A percentile compares a stretch with the other conserved stretches of the same genome.
phyloP scores from a whole-genome alignment of 35 echinoderm and acorn worm species.

The Apostichopus parvimensis region DNA sequence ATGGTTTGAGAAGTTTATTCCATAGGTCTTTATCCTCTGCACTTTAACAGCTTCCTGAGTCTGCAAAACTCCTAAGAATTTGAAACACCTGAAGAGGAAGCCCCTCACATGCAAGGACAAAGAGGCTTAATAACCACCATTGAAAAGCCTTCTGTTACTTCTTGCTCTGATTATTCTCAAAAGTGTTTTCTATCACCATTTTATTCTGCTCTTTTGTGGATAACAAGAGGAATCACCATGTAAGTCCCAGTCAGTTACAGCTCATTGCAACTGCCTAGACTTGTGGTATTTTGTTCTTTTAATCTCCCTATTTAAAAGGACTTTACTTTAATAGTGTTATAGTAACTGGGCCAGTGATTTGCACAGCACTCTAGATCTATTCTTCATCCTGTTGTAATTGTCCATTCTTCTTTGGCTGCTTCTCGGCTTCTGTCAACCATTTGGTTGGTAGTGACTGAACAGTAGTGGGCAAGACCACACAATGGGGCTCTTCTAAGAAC shows the following conservation, averaged over 20 bases:
- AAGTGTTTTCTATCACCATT: not conserved
- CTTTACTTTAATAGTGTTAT: not conserved
- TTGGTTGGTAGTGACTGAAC: not conserved
- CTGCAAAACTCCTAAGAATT: not conserved
- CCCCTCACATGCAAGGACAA: slow-evolving; percentile 32
- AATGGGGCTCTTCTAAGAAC: not conserved
- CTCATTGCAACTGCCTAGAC: not conserved
- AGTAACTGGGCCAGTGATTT: not conserved
- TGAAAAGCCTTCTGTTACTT: not conserved
- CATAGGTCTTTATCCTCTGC: slow-evolving; percentile 7
- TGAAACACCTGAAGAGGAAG: not conserved
- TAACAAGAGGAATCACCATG: not conserved
- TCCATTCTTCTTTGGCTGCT: not conserved
- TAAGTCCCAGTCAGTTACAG: not conserved
- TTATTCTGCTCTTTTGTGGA: not conserved
- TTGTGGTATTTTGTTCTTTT: slow-evolving; percentile 40
- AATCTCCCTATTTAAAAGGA: not conserved
- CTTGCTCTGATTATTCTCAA: not conserved
- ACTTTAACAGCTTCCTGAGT: too few relatives aligned
- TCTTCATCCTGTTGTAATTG: slow-evolving; percentile 35
- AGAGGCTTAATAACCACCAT: not conserved
- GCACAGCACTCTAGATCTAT: slow-evolving; percentile 12
- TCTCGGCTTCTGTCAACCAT: not conserved
- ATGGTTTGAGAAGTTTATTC: not conserved
- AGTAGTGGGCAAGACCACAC: not conserved